Conservation (phyloP, 2,888 invertebrate species). For the Epinotia brunnichana region DNA sequence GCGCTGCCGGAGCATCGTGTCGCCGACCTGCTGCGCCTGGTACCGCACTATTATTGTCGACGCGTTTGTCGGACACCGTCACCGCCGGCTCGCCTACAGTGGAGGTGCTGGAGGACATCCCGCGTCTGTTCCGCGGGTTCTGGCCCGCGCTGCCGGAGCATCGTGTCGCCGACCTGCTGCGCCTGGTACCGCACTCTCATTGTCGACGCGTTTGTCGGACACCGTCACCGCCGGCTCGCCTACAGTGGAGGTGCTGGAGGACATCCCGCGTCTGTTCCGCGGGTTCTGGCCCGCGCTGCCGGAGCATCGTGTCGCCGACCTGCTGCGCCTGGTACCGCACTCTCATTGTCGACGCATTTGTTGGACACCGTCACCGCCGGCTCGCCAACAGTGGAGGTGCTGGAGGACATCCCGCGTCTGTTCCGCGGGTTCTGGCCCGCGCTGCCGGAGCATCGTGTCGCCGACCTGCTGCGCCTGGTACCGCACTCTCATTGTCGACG, state of each 20-base stretch:
- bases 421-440: constrained; percentile 70
- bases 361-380: too few species aligned
- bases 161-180: constrained; percentile 71
- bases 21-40: constrained; percentile 74
- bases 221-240: too few species aligned
- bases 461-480: constrained; percentile 74
- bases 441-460: constrained; percentile 68
- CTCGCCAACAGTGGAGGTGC: constrained; percentile 64
- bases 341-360: too few species aligned
- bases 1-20: constrained; percentile 68
- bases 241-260: constrained; percentile 66
- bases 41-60: constrained; percentile 45
- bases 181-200: constrained; percentile 61
- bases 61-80: too few species aligned
- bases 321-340: constrained; percentile 68
- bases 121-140: constrained; percentile 65
- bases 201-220: too few species aligned
- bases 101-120: constrained; percentile 68
- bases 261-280: constrained; percentile 64
- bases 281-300: constrained; percentile 70
- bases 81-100: too few species aligned
- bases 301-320: constrained; percentile 70
- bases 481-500: neutral
- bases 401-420: constrained; percentile 66
- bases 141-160: constrained; percentile 69